A percentile compares a stretch with the other conserved stretches of the same genome.
These are phyloP conservation scores for Formicarius rufipectus DNA, from an alignment of 2,113 vertebrate species.

Conservation along the genomic window DNA sequence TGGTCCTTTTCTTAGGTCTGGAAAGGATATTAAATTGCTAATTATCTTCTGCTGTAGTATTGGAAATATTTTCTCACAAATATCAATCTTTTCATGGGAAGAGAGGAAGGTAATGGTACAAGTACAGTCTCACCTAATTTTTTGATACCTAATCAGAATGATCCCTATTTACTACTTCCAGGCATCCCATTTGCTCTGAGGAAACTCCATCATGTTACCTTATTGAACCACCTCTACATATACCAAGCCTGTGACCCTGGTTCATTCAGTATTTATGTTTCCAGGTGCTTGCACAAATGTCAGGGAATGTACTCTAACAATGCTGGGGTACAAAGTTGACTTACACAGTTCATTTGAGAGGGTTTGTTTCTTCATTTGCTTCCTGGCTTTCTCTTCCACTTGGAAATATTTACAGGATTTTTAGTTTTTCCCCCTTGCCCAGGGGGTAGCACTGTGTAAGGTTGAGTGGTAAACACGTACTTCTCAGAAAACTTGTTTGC, in stretches of 20 bases:
- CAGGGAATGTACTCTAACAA: not conserved
- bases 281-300: not conserved
- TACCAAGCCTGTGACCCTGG: not conserved
- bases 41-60: not conserved
- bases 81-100: not conserved
- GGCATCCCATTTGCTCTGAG: not conserved
- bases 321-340: not conserved
- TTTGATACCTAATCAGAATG: not conserved
- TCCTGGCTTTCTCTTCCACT: not conserved
- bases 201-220: not conserved
- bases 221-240: not conserved
- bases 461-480: not conserved
- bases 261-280: not conserved
- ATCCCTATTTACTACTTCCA: not conserved
- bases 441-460: not conserved
- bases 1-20: not conserved
- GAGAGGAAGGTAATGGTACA: not conserved
- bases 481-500: not conserved
- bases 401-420: not conserved
- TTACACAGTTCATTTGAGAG: not conserved
- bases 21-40: slow-evolving; percentile 32
- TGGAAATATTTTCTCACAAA: not conserved
- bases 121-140: not conserved
- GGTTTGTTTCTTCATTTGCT: not conserved
- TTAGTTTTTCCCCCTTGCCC: no score